Evolutionary conservation across 2,797 vertebrate genomes (phyloP), one percentile per base, ranked within the genome.

Genomic region (Champsocephalus gunnari): DNA sequence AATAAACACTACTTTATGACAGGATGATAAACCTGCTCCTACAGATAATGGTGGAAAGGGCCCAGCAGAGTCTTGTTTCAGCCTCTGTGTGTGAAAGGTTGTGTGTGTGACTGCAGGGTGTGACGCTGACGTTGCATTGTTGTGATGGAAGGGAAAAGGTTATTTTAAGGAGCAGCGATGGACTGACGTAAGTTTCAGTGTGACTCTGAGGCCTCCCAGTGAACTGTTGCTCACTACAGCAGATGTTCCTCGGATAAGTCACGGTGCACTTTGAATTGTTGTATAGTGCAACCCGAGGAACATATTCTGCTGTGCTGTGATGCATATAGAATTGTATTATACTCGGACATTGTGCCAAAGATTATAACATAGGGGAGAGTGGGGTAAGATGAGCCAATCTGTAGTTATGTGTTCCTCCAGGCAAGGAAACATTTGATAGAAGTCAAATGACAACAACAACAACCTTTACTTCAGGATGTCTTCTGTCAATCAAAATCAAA

Each of bases 71-170:
- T 38, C 34, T 38, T 38, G 8, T 7, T 9, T 38, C 34, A 38
- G 8, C 34, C 34, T 38, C 70, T 79, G 51, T 63, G 59, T 82
- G 85, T 85, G 69, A 92, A 91, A 89, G 91, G 85, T 88, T 61
- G 43, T 3, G 66, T 44, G 69, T 83, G 87, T 91, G 90, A 87
- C 79, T 48, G 45, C 43, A 14, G 70, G 77, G 80, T 14, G 73
- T 85, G 84, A 85, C 13, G 32, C 50, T 38, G 48, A 41, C 71
- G 62, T 66, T 50, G 48, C 28, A 79, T 81, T 81, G 75, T 78
- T 76, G 43, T 72, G 63, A 64, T 77, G 0, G 1, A 57, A 75
- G 66, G 75, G 47, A 60, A 91, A 84, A 82, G 70, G 79, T 83
- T 89, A 87, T 89, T 87, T 87, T 77, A 76, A 80, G 86, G 21